phyloP scores from a whole-genome alignment of 30 jellyfish, hydroid and myxozoan species.

The Cassiopea xamachana region DNA sequence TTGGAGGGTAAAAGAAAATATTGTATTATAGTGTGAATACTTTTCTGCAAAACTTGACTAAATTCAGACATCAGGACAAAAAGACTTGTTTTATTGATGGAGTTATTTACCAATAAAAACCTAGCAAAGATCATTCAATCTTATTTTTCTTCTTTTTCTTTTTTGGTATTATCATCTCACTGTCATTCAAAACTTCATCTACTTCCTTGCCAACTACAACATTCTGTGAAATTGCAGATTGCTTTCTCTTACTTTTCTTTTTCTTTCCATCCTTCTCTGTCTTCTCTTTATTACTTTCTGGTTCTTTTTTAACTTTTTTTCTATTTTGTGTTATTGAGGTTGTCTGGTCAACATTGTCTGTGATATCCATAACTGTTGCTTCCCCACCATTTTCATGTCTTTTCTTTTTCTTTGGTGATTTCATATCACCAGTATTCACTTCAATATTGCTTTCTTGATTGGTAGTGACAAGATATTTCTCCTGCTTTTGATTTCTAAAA shows the following conservation, averaged over 20 bases:
- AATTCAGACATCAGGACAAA: no score
- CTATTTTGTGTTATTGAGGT: not conserved
- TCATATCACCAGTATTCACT: not conserved
- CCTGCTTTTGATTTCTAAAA: not conserved
- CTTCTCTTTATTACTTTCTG: not conserved
- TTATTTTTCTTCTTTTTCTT: conserved; percentile 19
- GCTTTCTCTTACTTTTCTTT: conserved; percentile 32
- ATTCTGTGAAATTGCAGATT: conserved; percentile 15
- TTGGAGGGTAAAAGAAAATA: no score
- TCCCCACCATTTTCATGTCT: not conserved
- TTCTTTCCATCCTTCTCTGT: not conserved
- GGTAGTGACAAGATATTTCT: not conserved
- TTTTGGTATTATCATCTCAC: not conserved
- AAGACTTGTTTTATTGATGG: no score
- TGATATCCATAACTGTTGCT: not conserved
- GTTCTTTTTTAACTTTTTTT: not conserved
- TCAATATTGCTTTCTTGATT: not conserved
- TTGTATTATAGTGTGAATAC: no score
- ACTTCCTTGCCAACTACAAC: not conserved
- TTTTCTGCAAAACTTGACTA: no score
- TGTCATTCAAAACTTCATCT: not conserved
- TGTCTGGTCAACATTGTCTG: not conserved
- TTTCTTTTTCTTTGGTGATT: not conserved
- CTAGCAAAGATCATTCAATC: not conserved
- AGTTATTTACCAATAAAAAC: no score